phyloP scores from a whole-genome alignment of 2,797 vertebrate genomes.

The Rousettus madagascariensis region DNA sequence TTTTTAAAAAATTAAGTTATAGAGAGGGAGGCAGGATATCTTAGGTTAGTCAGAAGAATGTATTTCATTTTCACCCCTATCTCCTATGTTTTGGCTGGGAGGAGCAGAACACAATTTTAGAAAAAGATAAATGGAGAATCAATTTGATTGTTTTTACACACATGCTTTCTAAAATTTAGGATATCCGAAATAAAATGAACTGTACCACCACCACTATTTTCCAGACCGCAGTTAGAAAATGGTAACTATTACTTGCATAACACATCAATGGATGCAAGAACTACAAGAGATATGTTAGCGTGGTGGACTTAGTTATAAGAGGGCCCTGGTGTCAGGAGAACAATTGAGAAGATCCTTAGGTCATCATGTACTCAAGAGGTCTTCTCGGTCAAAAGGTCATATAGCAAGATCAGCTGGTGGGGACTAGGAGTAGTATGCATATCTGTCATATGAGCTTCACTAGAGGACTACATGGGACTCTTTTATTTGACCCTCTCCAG shows the following conservation, averaged over 20 bases:
- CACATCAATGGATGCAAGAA: not conserved
- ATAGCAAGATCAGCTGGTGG: not conserved
- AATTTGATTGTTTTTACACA: not conserved
- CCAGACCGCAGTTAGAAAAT: not conserved
- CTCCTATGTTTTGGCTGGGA: not conserved
- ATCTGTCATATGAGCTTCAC: not conserved
- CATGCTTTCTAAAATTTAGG: not conserved
- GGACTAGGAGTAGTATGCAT: rapidly evolving
- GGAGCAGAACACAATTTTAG: not conserved
- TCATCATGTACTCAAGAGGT: not conserved
- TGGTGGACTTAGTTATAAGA: not conserved
- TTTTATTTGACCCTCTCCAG: not conserved
- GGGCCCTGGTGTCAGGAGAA: not conserved
- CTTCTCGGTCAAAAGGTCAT: not conserved
- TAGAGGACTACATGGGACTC: not conserved
- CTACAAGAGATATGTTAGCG: not conserved
- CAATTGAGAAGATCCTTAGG: not conserved
- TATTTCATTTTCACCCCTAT: not conserved
- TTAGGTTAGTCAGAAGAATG: not conserved
- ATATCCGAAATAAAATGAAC: not conserved
- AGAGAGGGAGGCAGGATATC: not conserved
- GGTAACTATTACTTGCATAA: not conserved
- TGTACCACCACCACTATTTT: rapidly evolving
- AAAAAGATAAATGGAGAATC: not conserved
- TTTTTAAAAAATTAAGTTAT: not conserved